A percentile compares a stretch with the other conserved stretches of the same genome.
Evolutionary conservation across 2,888 invertebrate species (phyloP).

Genomic region (Chrysotoxum bicinctum): DNA sequence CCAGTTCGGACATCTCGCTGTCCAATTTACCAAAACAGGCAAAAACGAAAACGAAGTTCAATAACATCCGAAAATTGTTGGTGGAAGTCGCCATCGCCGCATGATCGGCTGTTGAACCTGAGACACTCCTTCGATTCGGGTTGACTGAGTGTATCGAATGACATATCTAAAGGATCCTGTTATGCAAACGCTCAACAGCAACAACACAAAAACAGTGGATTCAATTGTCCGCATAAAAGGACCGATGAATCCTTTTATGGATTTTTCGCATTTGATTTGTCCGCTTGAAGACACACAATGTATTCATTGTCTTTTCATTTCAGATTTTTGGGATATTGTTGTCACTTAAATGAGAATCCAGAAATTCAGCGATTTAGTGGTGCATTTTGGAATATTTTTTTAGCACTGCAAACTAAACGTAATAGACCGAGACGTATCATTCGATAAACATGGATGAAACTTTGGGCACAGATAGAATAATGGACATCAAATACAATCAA

Average conservation of each 20-base stretch:
- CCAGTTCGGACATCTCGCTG: neutral
- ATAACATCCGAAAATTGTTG: conserved; percentile 37
- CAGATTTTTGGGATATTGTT: neutral
- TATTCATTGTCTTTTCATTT: neutral
- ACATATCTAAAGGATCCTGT: conserved; percentile 36
- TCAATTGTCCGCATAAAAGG: conserved; percentile 27
- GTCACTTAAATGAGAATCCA: neutral
- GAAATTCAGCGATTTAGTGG: too few species aligned
- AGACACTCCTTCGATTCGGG: conserved; percentile 32
- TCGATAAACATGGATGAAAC: too few species aligned
- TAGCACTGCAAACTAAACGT: too few species aligned
- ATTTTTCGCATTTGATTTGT: conserved; percentile 5
- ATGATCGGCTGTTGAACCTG: conserved; percentile 61
- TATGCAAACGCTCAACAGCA: neutral
- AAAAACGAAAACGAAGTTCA: conserved; percentile 31
- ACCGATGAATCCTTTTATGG: conserved; percentile 54
- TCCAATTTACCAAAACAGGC: neutral
- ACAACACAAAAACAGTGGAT: conserved; percentile 22
- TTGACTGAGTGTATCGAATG: conserved; percentile 25
- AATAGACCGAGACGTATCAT: too few species aligned
- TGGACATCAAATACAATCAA: too few species aligned
- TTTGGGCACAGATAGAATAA: too few species aligned
- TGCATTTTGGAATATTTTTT: too few species aligned
- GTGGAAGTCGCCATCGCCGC: conserved; percentile 24
- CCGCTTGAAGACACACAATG: neutral